These are phyloP conservation scores for Masticophis lateralis DNA, from an alignment of 2,797 vertebrate species.

Conservation along the genomic window DNA sequence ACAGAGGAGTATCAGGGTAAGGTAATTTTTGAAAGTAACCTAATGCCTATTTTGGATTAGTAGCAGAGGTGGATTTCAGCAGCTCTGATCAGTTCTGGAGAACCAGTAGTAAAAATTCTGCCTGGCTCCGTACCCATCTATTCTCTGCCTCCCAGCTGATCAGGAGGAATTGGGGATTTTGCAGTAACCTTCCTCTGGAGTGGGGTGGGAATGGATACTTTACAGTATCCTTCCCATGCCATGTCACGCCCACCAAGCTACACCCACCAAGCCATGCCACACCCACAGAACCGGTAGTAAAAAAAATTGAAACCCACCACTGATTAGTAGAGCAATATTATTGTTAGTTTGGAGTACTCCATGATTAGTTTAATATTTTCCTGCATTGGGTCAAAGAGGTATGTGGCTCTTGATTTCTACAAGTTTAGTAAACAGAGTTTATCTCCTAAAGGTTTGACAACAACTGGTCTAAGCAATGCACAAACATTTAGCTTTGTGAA, in stretches of 20 bases:
- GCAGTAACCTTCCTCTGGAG: no score
- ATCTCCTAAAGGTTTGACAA: not conserved
- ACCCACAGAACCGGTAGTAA: no score
- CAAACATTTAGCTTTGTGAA: not conserved
- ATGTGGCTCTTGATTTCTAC: not conserved
- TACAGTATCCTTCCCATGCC: no score
- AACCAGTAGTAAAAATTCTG: no score
- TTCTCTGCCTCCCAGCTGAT: no score
- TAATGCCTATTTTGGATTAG: not conserved
- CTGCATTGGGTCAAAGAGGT: not conserved
- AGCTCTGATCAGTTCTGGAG: no score
- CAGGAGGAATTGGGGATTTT: no score
- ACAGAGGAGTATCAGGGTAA: not conserved
- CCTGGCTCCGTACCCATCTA: no score
- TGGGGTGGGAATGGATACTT: no score
- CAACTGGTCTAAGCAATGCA: not conserved
- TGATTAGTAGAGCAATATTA: not conserved
- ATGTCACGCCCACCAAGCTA: no score
- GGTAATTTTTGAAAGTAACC: not conserved
- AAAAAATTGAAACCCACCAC: no score
- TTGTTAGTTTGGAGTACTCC: not conserved
- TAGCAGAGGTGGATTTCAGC: not conserved
- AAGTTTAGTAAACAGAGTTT: not conserved
- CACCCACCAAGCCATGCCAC: no score
- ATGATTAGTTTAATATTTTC: not conserved